Evolutionary conservation across 1,140 invertebrate species (phyloP), one percentile per base, ranked within the genome.

Genomic region (Aphelinus certus): DNA sequence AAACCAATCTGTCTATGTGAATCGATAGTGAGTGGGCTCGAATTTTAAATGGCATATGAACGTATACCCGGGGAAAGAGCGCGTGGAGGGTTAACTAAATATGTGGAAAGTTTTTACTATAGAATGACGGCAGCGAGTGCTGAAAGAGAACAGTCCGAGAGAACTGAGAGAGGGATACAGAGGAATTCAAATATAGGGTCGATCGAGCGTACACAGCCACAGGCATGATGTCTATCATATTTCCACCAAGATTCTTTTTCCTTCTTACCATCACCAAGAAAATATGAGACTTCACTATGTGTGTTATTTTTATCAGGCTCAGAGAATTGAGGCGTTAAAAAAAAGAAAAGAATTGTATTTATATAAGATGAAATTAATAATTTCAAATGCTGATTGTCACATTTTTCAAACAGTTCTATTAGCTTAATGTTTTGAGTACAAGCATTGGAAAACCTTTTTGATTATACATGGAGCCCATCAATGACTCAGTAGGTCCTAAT

Each of bases 51-150:
- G 26, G 26, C 26, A 26, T 26, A 26, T 26, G 26, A 26, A 55
- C 63, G 58, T 64, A 76, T 78, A 75, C 68, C 76, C 71, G 56
- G 43, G 67, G 70, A 51, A 61, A 51, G 51, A 10, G 72, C 43
- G 7, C 26, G 56, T 57, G 6, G 73, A 76, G 43, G 72, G 73
- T 67, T 71, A 77, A 77, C 75, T 81, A 82, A 83, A 82, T 77
- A 81, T 73, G 77, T 78, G 78, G 80, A 81, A 82, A 80, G 75
- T 78, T 63, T 62, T 26, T 48, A 46, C 61, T 47, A 61, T 61
- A 7, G 60, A 61, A 7, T 61, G 60, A 46, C 60, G 43, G 60
- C 1, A 45, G 5, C 45, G 3, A 9, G 1, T 46, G 1, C 5
- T 46, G 61, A 43, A 47, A 63, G 48, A 63, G 71, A 69, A 64